Base-by-base conservation (phyloP, 2,888 invertebrate species). In the Stenichneumon culpator region DNA sequence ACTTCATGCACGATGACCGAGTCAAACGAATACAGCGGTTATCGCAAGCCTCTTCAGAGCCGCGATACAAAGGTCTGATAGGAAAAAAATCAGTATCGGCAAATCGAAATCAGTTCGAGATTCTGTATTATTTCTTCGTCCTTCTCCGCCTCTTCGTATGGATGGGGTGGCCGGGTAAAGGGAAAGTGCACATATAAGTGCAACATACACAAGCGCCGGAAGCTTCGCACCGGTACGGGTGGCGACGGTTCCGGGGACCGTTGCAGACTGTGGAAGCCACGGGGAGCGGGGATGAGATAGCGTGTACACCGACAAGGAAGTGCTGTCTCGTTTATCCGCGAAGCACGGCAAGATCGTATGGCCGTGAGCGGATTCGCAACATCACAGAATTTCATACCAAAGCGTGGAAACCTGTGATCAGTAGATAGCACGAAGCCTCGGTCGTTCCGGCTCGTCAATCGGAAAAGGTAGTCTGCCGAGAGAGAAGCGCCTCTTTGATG, bases 301-400 rank as follows among this genome's bases (percentile, higher is more conserved):
- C 50, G 39, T 57, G 52, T 67, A 57, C 16, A 63, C 22, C 47
- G n/a, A 78, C 25, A 63, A 69, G 36, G 67, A 57, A 52, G 77
- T 44, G 70, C 6, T 25, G 39, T 68, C 81, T 69, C 81, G 81
- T 78, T 81, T 57, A 79, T 82, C 67, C 81, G 32, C 74, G 44
- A 36, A 32, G 81, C 77, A 79, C 79, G 57, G 47, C 54, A 73
- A 78, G 79, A 84, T 84, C 82, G 74, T 11, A 68, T 50, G 50
- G 54, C 6, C 57, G 54, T 19, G 22, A 36, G 68, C 57, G 22
- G 28, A 52, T 65, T 67, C 39, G 47, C n/a, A 65, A 60, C 60
- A 44, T 63, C 54, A 25, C 50, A 28, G 67, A 80, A 75, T 79
- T 25, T 67, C 63, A 79, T 67, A 39, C 54, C 65, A 57, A 47